These are phyloP conservation scores for Lymantria dispar DNA, from an alignment of 2,888 invertebrate species.

Conservation along the genomic window DNA sequence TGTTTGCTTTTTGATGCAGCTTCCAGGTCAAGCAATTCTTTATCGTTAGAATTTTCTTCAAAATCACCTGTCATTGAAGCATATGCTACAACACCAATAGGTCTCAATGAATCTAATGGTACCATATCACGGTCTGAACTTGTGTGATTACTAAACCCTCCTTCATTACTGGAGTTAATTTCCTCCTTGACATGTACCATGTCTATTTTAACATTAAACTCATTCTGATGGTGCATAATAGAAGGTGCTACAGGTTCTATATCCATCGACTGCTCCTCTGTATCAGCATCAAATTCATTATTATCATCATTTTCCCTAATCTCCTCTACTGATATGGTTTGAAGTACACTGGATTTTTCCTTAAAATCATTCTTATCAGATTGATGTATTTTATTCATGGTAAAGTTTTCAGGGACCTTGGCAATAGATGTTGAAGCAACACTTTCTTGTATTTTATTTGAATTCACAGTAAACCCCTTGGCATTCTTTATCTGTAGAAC, in stretches of 20 bases:
- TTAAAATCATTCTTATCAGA: constrained; percentile 37
- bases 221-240: constrained; percentile 39
- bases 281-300: constrained; percentile 61
- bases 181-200: constrained; percentile 67
- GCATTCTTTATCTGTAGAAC: constrained; percentile 71
- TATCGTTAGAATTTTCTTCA: constrained; percentile 67
- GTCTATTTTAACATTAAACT: constrained; percentile 38
- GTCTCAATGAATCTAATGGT: constrained; percentile 60
- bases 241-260: constrained; percentile 57
- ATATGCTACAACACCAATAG: constrained; percentile 70
- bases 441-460: constrained; percentile 36
- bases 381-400: constrained; percentile 52
- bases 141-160: constrained; percentile 55
- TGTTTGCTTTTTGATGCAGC: constrained; percentile 70
- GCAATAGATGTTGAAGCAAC: constrained; percentile 54
- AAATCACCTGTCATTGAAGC: constrained; percentile 62
- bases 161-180: constrained; percentile 62
- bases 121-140: constrained; percentile 45
- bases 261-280: constrained; percentile 68
- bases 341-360: constrained; percentile 41
- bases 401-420: constrained; percentile 57
- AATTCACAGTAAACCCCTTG: constrained; percentile 36
- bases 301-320: constrained; percentile 52
- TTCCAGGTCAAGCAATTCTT: constrained; percentile 66
- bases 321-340: constrained; percentile 58